Conservation (phyloP, 2,113 vertebrate species). For the Australoheros scitulus region DNA sequence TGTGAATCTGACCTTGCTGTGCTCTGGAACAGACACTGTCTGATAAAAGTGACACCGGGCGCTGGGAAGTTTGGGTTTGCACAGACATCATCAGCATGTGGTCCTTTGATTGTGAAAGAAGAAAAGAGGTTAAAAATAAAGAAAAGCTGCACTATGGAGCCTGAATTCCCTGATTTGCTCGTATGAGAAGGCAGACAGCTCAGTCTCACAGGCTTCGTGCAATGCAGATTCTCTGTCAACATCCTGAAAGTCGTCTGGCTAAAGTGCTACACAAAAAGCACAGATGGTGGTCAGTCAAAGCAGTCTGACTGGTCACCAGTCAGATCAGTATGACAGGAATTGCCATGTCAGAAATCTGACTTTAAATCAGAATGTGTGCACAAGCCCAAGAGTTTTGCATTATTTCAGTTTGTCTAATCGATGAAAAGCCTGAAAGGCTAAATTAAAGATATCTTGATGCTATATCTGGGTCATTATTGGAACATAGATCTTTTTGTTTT, state of each 20-base stretch:
- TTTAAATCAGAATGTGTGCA: not conserved
- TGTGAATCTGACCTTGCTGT: not conserved
- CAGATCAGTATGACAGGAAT: not conserved
- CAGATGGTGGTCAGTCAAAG: not conserved
- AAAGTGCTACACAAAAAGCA: not conserved
- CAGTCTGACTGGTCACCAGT: not conserved
- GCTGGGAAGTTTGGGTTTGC: not conserved
- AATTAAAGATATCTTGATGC: not conserved
- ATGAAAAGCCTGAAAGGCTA: not conserved
- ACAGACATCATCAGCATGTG: not conserved
- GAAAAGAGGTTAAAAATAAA: not conserved
- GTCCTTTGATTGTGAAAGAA: constrained; percentile 4
- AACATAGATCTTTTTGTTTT: not conserved
- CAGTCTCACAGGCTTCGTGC: not conserved
- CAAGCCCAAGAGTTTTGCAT: not conserved
- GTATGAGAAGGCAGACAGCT: constrained; percentile 11
- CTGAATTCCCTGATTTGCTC: not conserved
- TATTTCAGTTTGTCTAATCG: not conserved
- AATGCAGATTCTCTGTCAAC: not conserved
- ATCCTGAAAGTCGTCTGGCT: not conserved
- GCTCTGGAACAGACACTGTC: not conserved
- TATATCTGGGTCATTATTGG: not conserved
- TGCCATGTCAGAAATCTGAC: not conserved
- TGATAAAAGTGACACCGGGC: not conserved
- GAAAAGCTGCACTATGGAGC: not conserved